Conservation (phyloP, 1,140 invertebrate genomes). For the Nasonia longicornis region DNA sequence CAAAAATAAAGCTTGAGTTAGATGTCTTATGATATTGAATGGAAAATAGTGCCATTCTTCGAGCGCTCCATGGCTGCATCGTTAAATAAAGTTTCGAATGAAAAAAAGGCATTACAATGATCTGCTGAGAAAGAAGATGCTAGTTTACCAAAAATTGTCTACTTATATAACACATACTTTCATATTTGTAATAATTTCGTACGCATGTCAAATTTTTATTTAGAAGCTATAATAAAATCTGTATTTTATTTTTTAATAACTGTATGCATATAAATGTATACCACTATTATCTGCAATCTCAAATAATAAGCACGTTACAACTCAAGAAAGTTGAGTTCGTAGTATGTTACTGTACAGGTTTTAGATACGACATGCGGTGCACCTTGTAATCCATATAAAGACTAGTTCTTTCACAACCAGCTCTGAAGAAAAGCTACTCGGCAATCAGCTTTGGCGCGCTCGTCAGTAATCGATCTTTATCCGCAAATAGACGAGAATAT, state of each 20-base stretch:
- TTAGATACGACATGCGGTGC: neutral
- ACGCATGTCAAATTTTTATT: neutral
- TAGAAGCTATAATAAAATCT: neutral
- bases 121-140: too few species aligned
- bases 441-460: neutral
- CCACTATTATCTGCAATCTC: neutral
- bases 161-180: too few species aligned
- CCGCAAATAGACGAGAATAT: neutral
- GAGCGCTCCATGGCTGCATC: too few species aligned
- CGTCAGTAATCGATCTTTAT: neutral
- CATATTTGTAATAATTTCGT: too few species aligned
- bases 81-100: too few species aligned
- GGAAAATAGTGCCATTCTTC: too few species aligned
- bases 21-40: too few species aligned
- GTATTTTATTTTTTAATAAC: neutral
- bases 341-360: neutral
- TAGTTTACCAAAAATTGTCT: too few species aligned
- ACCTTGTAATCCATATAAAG: neutral
- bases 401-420: neutral
- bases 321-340: neutral
- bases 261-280: neutral
- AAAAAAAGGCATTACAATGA: too few species aligned
- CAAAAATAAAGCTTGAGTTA: neutral
- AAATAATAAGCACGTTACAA: neutral
- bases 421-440: neutral